These are phyloP conservation scores for Zosterops lateralis DNA, from an alignment of 2,113 vertebrate genomes.

Conservation along the genomic window DNA sequence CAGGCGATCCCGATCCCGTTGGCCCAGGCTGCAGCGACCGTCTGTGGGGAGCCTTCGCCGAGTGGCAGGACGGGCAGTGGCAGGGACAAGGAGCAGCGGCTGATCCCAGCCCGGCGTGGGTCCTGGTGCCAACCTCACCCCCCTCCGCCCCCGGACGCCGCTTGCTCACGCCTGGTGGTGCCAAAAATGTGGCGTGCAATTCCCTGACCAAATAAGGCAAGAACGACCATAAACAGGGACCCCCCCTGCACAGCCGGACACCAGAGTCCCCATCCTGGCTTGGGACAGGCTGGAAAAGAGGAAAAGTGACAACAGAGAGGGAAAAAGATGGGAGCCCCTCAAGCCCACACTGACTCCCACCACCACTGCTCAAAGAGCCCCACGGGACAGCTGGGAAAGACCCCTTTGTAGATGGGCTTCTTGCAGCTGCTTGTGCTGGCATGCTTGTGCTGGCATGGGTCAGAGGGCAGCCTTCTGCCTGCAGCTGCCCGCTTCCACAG, in stretches of 20 bases:
- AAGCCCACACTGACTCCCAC: fast-evolving
- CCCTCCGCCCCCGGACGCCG: background rate
- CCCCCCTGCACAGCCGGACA: background rate
- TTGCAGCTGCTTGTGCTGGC: background rate
- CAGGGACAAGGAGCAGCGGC: background rate
- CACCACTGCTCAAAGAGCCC: background rate
- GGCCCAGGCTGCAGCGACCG: background rate
- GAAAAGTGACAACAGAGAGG: background rate
- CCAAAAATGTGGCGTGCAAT: slow-evolving; percentile 61
- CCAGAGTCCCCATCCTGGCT: background rate
- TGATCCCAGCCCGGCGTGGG: background rate
- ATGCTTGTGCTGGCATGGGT: fast-evolving
- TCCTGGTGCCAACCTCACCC: slow-evolving; percentile 45
- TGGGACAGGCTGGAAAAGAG: background rate
- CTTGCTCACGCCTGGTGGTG: slow-evolving; percentile 30
- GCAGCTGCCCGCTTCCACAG: fast-evolving
- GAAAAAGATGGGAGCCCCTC: background rate
- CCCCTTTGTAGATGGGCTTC: background rate
- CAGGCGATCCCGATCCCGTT: background rate
- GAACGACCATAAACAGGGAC: slow-evolving; percentile 54
- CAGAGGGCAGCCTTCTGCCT: background rate
- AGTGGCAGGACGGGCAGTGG: background rate
- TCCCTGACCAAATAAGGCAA: slow-evolving; percentile 67
- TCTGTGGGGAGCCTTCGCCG: background rate
- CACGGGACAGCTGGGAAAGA: background rate